Conservation (phyloP, 2,797 vertebrate species). For the Phoxinus dragarum region DNA sequence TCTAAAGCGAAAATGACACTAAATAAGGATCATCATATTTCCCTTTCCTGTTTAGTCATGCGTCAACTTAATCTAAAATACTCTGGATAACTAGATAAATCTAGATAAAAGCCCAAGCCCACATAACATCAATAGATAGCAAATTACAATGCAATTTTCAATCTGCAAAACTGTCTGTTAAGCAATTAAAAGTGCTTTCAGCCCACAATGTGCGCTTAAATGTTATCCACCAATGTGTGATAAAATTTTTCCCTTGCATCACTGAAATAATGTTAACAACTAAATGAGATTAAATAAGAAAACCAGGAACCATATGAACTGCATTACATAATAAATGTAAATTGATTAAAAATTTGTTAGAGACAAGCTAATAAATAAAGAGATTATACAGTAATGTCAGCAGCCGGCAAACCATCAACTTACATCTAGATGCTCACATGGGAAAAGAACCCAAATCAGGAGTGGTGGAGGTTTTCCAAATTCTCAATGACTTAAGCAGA, state of each 20-base stretch:
- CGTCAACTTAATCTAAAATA: conserved; percentile 13
- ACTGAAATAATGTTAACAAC: neutral
- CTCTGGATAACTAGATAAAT: neutral
- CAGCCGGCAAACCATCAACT: neutral
- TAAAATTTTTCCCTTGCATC: neutral
- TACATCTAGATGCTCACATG: conserved; percentile 9
- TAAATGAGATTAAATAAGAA: neutral
- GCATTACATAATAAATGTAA: neutral
- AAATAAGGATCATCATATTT: conserved; percentile 18
- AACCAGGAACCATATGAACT: neutral
- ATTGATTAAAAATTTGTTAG: conserved; percentile 12
- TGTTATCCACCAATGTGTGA: neutral
- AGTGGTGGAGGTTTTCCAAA: conserved; percentile 34
- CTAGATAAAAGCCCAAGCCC: neutral
- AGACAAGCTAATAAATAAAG: neutral
- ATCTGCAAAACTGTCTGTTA: neutral
- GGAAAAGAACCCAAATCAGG: conserved; percentile 21
- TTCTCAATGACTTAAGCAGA: conserved; percentile 47
- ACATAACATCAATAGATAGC: neutral
- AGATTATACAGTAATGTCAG: neutral
- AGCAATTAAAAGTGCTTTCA: neutral
- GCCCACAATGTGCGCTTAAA: neutral
- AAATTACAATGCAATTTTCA: neutral
- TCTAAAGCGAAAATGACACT: conserved; percentile 12
- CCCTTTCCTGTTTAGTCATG: neutral